Conservation (phyloP, 2,113 vertebrate species). For the Toxotes jaculatrix region DNA sequence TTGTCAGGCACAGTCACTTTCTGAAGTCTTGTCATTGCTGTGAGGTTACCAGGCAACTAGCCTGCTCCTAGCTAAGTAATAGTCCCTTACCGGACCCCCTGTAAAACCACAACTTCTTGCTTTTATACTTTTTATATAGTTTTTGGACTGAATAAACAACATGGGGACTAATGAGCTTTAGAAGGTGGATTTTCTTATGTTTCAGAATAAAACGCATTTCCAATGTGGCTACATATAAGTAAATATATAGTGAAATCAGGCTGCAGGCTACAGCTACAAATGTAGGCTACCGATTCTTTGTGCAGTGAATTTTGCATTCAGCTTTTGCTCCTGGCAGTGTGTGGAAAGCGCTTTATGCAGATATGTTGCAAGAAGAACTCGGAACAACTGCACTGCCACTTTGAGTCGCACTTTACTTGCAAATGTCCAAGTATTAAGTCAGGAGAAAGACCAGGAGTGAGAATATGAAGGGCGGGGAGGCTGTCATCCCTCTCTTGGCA, state of each 20-base stretch:
- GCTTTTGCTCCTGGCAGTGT: neutral
- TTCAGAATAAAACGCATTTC: neutral
- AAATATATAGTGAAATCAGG: neutral
- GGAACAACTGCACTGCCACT: neutral
- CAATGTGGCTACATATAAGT: neutral
- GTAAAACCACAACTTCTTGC: neutral
- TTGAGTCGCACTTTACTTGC: neutral
- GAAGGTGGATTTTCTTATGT: no score
- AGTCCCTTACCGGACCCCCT: neutral
- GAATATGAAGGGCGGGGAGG: constrained; percentile 36
- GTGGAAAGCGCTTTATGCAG: neutral
- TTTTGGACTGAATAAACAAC: neutral
- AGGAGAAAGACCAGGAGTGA: constrained; percentile 10
- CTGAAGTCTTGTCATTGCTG: neutral
- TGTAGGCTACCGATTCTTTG: neutral
- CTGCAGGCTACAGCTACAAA: neutral
- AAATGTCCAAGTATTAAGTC: constrained; percentile 32
- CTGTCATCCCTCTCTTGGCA: constrained; percentile 50
- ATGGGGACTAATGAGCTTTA: neutral
- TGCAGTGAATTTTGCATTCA: neutral
- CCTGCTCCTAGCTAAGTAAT: neutral
- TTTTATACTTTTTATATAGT: neutral
- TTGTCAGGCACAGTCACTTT: neutral
- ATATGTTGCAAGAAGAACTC: constrained; percentile 7
- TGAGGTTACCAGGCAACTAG: constrained; percentile 22